These are phyloP conservation scores for Oryzias sinensis DNA, from an alignment of 2,797 vertebrate species.

Conservation along the genomic window DNA sequence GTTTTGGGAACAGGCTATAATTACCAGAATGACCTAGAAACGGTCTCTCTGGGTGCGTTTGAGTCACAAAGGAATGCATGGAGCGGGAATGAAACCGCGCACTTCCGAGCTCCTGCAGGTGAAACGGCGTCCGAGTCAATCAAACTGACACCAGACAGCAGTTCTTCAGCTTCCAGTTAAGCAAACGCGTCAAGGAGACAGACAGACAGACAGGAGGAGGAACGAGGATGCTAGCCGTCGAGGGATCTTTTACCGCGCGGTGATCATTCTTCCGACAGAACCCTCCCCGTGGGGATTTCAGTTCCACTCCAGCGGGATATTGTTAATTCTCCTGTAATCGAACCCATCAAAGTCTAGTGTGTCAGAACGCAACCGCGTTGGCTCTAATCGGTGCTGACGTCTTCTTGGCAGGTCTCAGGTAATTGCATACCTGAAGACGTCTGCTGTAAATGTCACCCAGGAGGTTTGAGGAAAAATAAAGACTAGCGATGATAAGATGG, in stretches of 20 bases:
- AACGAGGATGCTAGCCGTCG: neutral
- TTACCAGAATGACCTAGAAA: constrained; percentile 69
- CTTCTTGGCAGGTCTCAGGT: constrained; percentile 1
- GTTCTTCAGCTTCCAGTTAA: constrained; percentile 5
- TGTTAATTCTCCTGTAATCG: constrained; percentile 12
- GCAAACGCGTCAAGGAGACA: neutral
- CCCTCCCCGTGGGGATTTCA: constrained; percentile 3
- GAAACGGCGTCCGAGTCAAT: constrained; percentile 10
- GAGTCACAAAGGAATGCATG: constrained; percentile 32
- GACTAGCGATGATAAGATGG: neutral
- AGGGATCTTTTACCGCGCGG: constrained; percentile 8
- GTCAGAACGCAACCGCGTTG: constrained; percentile 1
- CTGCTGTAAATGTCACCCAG: neutral
- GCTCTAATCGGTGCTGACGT: constrained; percentile 7
- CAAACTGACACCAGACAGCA: constrained; percentile 1
- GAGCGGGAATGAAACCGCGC: constrained; percentile 27
- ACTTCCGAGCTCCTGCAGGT: constrained; percentile 14
- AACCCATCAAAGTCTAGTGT: neutral
- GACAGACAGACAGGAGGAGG: neutral
- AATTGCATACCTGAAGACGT: neutral
- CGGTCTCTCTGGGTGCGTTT: constrained; percentile 43
- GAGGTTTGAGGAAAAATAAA: neutral
- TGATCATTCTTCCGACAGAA: neutral
- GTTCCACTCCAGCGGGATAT: constrained; percentile 7
- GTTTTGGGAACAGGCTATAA: constrained; percentile 52